Conservation (phyloP, 1,140 invertebrate species). For the Hycleus phaleratus region DNA sequence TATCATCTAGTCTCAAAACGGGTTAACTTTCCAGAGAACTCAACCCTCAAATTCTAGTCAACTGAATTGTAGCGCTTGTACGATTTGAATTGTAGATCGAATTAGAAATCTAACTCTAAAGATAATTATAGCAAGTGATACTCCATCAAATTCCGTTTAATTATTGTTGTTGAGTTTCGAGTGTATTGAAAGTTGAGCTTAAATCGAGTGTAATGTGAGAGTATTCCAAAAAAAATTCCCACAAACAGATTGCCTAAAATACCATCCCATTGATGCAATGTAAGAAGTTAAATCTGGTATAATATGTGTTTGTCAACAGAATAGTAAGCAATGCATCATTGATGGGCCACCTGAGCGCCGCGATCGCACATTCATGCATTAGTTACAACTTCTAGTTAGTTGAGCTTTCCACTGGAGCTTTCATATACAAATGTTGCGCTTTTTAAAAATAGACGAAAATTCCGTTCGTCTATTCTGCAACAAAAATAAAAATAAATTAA, state of each 20-base stretch:
- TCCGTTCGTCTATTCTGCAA: too few relatives aligned
- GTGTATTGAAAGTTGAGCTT: not conserved
- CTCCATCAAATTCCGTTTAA: too few relatives aligned
- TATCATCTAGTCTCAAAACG: too few relatives aligned
- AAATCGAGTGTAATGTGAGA: not conserved
- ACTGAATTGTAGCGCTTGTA: too few relatives aligned
- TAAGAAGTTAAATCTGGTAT: not conserved
- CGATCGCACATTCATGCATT: constrained; percentile 26
- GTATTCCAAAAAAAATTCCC: not conserved
- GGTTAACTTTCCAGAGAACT: too few relatives aligned
- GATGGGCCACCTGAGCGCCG: constrained; percentile 21
- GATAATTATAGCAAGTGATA: too few relatives aligned
- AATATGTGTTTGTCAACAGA: constrained; percentile 22
- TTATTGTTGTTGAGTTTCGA: too few relatives aligned
- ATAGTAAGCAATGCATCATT: constrained; percentile 24
- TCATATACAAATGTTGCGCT: not conserved
- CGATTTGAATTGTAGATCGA: too few relatives aligned
- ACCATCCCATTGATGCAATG: not conserved
- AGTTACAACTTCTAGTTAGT: constrained; percentile 26
- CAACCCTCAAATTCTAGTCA: too few relatives aligned
- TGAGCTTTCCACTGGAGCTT: constrained; percentile 14
- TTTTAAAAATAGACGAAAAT: too few relatives aligned
- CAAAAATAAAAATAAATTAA: too few relatives aligned
- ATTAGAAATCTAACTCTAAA: too few relatives aligned
- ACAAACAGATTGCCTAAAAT: not conserved